Conservation (phyloP, 1,140 invertebrate species). For the Orussus abietinus region DNA sequence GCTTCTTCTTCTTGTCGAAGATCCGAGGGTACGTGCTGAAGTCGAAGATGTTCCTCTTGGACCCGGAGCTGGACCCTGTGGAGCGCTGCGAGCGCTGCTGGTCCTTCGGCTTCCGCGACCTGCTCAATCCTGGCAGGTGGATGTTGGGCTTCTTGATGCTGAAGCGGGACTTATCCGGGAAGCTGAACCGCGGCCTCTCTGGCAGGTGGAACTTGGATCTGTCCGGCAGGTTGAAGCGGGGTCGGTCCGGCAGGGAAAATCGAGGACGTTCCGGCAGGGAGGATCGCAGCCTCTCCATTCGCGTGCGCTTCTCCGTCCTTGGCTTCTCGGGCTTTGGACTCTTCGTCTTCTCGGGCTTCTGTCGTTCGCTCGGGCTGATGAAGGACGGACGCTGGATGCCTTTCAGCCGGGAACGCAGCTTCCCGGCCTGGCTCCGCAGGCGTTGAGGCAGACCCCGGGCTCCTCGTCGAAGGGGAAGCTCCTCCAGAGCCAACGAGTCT, state of each 20-base stretch:
- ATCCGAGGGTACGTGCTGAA: slow-evolving; percentile 72
- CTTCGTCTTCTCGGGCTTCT: slow-evolving; percentile 25
- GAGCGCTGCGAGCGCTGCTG: slow-evolving; percentile 44
- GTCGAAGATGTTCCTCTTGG: slow-evolving; percentile 64
- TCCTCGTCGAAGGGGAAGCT: slow-evolving; percentile 58
- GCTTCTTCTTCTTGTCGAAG: slow-evolving; percentile 61
- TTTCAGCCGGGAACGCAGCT: slow-evolving; percentile 41
- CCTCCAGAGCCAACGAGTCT: slow-evolving; percentile 62
- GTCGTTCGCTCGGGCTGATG: slow-evolving; percentile 26
- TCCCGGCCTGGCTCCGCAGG: slow-evolving; percentile 45
- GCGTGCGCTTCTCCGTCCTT: slow-evolving; percentile 6
- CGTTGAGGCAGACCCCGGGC: slow-evolving; percentile 40
- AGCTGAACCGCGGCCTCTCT: slow-evolving; percentile 58
- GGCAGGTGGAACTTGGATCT: slow-evolving; percentile 60
- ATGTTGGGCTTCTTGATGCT: slow-evolving; percentile 51
- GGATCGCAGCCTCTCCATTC: slow-evolving; percentile 41
- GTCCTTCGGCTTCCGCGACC: slow-evolving; percentile 35
- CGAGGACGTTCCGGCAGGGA: slow-evolving; percentile 57
- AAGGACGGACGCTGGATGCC: slow-evolving; percentile 45
- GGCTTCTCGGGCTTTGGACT: slow-evolving; percentile 16
- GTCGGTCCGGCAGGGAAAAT: slow-evolving; percentile 56
- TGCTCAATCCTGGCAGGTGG: slow-evolving; percentile 32
- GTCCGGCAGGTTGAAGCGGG: slow-evolving; percentile 61
- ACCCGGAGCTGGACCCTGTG: slow-evolving; percentile 49
- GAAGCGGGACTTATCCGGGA: slow-evolving; percentile 51